phyloP scores from a whole-genome alignment of 2,797 vertebrate genomes.

The Sardinella longiceps region DNA sequence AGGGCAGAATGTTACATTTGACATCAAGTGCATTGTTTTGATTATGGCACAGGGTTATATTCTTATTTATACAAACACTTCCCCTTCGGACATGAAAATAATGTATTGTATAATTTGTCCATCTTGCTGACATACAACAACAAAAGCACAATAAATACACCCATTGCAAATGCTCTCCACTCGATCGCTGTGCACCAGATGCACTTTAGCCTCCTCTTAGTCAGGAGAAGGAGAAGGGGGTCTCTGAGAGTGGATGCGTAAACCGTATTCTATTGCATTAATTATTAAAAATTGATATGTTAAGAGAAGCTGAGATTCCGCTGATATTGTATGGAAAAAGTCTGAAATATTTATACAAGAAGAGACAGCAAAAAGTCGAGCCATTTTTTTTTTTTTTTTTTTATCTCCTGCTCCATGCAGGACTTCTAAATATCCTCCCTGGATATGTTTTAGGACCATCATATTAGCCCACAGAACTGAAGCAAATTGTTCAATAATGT shows the following conservation, averaged over 20 bases:
- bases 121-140: slow-evolving; percentile 12
- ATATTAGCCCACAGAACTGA: slow-evolving; percentile 22
- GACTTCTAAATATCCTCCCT: slow-evolving; percentile 47
- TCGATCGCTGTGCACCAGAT: slow-evolving; percentile 27
- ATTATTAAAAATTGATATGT: slow-evolving; percentile 69
- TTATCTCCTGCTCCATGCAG: slow-evolving; percentile 33
- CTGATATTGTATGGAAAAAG: slow-evolving; percentile 64
- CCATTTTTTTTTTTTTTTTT: slow-evolving; percentile 59
- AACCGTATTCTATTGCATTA: slow-evolving; percentile 67
- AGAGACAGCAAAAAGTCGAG: slow-evolving; percentile 57
- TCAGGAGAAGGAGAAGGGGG: slow-evolving; percentile 46
- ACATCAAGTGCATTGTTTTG: neutral
- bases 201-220: slow-evolving; percentile 42
- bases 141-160: neutral
- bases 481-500: neutral
- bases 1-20: neutral
- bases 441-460: slow-evolving; percentile 33
- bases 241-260: slow-evolving; percentile 44
- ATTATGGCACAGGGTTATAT: neutral
- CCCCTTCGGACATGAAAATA: neutral
- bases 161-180: slow-evolving; percentile 2
- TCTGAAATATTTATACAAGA: slow-evolving; percentile 72
- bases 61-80: neutral
- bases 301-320: slow-evolving; percentile 69
- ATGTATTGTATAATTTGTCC: neutral